Evolutionary conservation across 53 echinoderm and acorn worm species (phyloP), one percentile per base, ranked within the genome.

Genomic region (Temnopleurus reevesii): DNA sequence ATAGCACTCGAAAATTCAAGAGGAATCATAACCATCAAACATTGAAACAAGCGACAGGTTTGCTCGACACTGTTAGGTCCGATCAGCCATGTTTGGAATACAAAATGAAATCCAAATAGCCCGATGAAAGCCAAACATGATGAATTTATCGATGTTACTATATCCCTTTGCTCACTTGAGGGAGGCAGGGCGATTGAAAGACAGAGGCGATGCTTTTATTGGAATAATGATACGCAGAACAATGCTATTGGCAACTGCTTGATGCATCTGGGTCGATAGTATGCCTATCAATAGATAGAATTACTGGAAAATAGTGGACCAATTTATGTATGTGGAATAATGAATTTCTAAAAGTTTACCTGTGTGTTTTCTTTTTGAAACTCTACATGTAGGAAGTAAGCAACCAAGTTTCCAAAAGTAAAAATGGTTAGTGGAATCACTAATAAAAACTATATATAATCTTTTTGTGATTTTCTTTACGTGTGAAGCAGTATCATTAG

Each of bases 81-180:
- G 8, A 41, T 71, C 71, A 26, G 71, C 6, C 19, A 38, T 71
- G 71, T 71, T 71, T 71, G 36, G 71, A 71, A 71, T 41, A 41
- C 41, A 71, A 71, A 65, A 71, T 71, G 71, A 71, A 71, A 71
- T 38, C 38, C 71, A 71, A 71, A 71, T 71, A 71, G 71, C 71
- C 71, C 41, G 38, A 12, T 71, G 71, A 71, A 71, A 71, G 41
- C 23, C 71, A 71, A 71, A 71, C 41, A 38, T 43, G n/a, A n/a
- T n/a, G 38, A 38, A 71, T 71, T 19, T 71, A 41, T 71, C 36
- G 71, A 41, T 43, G 41, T 36, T 43, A 19, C 21, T 23, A 71
- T n/a, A 21, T 71, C 41, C 71, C 9, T 18, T 71, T 1, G n/a
- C 8, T 1, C 4, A 3, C 12, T 64, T n/a, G 15, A 71, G 10